These are phyloP conservation scores for Clamator glandarius DNA, from an alignment of 2,797 vertebrate species.

Conservation along the genomic window DNA sequence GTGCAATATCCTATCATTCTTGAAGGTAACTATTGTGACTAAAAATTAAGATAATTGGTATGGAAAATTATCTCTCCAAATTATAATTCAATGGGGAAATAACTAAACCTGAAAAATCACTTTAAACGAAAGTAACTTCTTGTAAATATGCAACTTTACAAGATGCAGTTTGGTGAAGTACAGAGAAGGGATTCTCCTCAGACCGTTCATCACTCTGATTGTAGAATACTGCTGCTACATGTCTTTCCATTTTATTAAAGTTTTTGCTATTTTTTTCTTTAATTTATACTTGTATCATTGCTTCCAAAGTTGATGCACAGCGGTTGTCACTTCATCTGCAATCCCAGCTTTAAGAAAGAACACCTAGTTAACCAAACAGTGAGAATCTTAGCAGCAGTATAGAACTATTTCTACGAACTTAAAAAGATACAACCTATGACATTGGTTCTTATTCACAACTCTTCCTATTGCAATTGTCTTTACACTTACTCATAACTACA, in stretches of 20 bases:
- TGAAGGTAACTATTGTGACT: background rate
- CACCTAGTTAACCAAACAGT: background rate
- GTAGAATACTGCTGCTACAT: background rate
- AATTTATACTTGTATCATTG: background rate
- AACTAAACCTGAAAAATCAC: background rate
- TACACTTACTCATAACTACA: background rate
- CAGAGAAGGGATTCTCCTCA: background rate
- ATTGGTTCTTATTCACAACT: background rate
- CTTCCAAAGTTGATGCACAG: background rate
- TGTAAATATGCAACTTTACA: background rate
- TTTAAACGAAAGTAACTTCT: background rate
- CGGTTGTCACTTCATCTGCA: background rate
- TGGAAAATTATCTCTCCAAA: background rate
- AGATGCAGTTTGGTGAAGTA: background rate
- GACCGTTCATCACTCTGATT: background rate
- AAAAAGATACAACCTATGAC: background rate
- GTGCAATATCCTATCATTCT: background rate
- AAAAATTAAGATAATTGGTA: conserved; percentile 4
- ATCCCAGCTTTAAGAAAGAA: background rate
- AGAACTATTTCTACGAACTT: background rate
- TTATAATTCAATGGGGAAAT: background rate
- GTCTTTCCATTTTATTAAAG: background rate
- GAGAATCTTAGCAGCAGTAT: background rate
- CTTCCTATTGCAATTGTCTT: background rate
- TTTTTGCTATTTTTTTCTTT: background rate